A percentile compares a stretch with the other conserved stretches of the same genome.
Conservation (phyloP, 2,888 invertebrate genomes). For the Poecilobothrus nobilitatus region DNA sequence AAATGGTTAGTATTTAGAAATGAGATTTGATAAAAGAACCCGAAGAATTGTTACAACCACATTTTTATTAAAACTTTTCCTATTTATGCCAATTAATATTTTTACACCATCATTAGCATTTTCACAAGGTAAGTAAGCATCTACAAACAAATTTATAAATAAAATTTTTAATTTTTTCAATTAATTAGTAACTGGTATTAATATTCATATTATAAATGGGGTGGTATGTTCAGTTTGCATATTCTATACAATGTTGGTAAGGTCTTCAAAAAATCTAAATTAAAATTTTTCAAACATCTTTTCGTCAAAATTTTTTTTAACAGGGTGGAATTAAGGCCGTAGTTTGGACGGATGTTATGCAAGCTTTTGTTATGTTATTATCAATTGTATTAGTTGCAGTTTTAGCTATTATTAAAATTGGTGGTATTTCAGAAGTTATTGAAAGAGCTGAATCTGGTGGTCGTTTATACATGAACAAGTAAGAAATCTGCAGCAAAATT, state of each 20-base stretch:
- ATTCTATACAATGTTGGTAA: slow-evolving; percentile 52
- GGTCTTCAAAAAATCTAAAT: slow-evolving; percentile 23
- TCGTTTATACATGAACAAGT: slow-evolving; percentile 35
- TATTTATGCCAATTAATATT: slow-evolving; percentile 36
- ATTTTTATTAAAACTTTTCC: slow-evolving; percentile 33
- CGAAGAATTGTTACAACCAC: slow-evolving; percentile 34
- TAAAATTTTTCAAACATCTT: not conserved
- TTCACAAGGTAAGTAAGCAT: slow-evolving; percentile 34
- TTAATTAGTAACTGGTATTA: slow-evolving; percentile 48
- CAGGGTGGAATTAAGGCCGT: slow-evolving; percentile 42
- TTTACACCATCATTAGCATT: slow-evolving; percentile 39
- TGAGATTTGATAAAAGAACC: slow-evolving; percentile 35
- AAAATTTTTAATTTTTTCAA: not conserved
- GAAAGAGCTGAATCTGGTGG: slow-evolving; percentile 29
- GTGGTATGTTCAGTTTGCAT: slow-evolving; percentile 50
- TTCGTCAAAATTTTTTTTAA: not conserved
- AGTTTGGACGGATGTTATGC: slow-evolving; percentile 43
- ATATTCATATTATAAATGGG: slow-evolving; percentile 48
- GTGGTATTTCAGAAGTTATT: slow-evolving; percentile 33
- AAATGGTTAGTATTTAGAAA: slow-evolving; percentile 35
- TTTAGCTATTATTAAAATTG: slow-evolving; percentile 33
- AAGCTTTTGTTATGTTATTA: slow-evolving; percentile 34
- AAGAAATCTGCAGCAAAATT: slow-evolving; percentile 14
- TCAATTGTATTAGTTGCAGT: slow-evolving; percentile 33
- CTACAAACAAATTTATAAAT: not conserved